phyloP scores from a whole-genome alignment of 2,797 vertebrate genomes.

The Melanotaenia pygmaea region DNA sequence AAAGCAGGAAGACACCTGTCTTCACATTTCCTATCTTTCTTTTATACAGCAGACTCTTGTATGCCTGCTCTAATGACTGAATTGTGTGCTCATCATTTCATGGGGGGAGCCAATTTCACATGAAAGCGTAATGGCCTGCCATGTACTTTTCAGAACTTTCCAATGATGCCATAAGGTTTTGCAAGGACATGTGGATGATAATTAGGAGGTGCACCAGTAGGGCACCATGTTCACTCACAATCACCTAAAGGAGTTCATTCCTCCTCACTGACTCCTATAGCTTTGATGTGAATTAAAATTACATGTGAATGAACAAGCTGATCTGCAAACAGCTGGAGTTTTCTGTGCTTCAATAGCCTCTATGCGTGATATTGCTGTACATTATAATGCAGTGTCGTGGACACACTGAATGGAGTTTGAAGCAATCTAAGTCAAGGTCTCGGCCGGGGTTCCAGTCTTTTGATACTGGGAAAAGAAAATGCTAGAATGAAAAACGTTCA shows the following conservation, averaged over 20 bases:
- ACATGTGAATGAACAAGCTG: conserved; percentile 60
- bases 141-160: conserved; percentile 42
- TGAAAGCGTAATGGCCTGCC: conserved; percentile 50
- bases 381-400: conserved; percentile 53
- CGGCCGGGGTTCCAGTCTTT: conserved; percentile 48
- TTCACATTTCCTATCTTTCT: conserved; percentile 51
- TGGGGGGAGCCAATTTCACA: conserved; percentile 25
- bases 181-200: conserved; percentile 50
- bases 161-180: conserved; percentile 55
- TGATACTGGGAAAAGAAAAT: conserved; percentile 59
- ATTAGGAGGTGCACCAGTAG: conserved; percentile 64
- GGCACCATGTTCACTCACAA: conserved; percentile 53
- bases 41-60: conserved; percentile 3
- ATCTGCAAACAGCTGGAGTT: conserved; percentile 63
- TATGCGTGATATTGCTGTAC: conserved; percentile 57
- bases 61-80: conserved; percentile 32
- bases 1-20: conserved; percentile 66
- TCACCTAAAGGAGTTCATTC: conserved; percentile 55
- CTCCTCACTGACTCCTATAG: conserved; percentile 49
- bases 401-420: conserved; percentile 34
- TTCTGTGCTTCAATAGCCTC: conserved; percentile 43
- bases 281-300: conserved; percentile 53
- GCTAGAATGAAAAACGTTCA: conserved; percentile 60
- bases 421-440: conserved; percentile 50
- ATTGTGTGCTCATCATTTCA: conserved; percentile 49